These are phyloP conservation scores for Parotia lawesii DNA, from an alignment of 2,113 vertebrate species.

Conservation along the genomic window DNA sequence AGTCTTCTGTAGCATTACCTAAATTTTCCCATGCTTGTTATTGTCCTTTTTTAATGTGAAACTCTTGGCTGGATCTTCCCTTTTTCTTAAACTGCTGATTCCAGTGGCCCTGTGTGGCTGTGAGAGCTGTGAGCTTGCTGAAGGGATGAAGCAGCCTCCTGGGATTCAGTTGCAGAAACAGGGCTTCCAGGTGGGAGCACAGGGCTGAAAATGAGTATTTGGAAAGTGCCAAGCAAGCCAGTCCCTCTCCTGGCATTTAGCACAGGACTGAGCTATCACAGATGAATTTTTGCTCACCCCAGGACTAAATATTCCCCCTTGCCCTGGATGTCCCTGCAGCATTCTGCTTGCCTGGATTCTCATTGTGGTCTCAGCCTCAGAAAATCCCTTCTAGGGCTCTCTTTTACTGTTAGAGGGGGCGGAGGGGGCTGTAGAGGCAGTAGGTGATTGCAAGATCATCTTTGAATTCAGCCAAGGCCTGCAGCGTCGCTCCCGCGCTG, in stretches of 20 bases:
- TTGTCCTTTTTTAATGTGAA: not conserved
- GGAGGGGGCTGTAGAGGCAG: not conserved
- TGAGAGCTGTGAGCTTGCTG: not conserved
- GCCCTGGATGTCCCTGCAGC: not conserved
- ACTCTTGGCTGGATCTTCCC: not conserved
- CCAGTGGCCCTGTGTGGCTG: not conserved
- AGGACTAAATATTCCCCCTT: not conserved
- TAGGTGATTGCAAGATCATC: not conserved
- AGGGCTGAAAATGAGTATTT: not conserved
- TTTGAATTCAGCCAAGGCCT: not conserved
- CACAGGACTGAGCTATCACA: not conserved
- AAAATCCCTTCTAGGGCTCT: not conserved
- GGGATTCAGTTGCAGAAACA: not conserved
- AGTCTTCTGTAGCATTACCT: not conserved
- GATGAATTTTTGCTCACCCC: not conserved
- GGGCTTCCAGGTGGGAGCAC: constrained; percentile 13
- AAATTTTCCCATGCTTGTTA: not conserved
- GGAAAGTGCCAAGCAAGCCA: not conserved
- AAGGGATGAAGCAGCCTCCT: not conserved
- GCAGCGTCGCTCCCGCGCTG: not conserved
- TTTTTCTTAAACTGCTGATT: not conserved
- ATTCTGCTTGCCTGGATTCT: not conserved
- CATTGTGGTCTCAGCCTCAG: not conserved
- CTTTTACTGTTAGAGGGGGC: not conserved
- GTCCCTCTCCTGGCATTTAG: not conserved